Percentiles rank a stretch among this genome's conserved stretches.
Conservation (phyloP, 2,113 vertebrate genomes). For the Lutjanus erythropterus region DNA sequence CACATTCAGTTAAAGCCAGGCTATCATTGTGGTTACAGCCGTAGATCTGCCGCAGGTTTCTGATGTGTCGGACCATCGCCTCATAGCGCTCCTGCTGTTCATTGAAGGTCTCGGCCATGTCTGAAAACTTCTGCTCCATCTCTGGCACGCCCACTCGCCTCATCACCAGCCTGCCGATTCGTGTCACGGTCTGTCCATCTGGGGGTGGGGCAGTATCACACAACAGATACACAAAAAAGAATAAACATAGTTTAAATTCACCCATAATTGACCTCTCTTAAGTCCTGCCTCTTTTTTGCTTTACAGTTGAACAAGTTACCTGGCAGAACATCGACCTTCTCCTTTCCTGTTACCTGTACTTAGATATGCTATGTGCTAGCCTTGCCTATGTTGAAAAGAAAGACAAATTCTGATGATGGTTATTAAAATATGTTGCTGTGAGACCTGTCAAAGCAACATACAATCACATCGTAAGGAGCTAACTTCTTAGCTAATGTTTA, state of each 20-base stretch:
- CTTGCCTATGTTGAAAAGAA: no score
- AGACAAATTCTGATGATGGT: no score
- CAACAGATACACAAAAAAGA: background rate
- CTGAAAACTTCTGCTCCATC: constrained; percentile 74
- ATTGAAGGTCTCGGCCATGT: constrained; percentile 77
- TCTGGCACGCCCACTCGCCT: constrained; percentile 73
- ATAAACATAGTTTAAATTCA: background rate
- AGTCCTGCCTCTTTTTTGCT: no score
- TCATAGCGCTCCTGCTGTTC: constrained; percentile 78
- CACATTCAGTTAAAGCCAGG: constrained; percentile 69
- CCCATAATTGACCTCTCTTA: background rate
- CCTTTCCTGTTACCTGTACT: no score
- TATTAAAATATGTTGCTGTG: no score
- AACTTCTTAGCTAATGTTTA: no score
- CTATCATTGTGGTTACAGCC: constrained; percentile 39
- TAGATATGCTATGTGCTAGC: no score
- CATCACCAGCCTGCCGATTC: constrained; percentile 61
- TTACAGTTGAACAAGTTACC: no score
- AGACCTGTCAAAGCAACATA: no score
- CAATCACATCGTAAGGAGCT: no score
- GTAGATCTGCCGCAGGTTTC: constrained; percentile 62
- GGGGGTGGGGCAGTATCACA: background rate
- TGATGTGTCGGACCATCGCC: constrained; percentile 68
- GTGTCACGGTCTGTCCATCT: constrained; percentile 30
- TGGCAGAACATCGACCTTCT: no score